phyloP scores from a whole-genome alignment of 2,888 invertebrate genomes.

The Drosophila lacicola region DNA sequence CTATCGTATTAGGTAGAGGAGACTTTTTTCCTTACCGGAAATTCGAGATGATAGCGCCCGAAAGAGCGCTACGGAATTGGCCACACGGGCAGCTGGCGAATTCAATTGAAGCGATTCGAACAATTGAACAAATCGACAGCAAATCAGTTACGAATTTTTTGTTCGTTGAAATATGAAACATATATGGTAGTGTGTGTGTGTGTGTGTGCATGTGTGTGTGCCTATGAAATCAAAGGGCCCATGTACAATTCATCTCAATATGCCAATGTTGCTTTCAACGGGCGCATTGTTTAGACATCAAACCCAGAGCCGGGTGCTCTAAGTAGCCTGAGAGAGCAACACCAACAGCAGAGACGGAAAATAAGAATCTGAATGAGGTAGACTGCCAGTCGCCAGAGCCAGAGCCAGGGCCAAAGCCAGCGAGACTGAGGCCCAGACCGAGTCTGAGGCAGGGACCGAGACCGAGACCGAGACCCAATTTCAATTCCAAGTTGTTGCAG shows the following conservation, averaged over 20 bases:
- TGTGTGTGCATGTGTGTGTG: conserved; percentile 4
- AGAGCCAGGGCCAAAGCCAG: conserved; percentile 6
- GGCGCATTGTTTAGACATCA: conserved; percentile 75
- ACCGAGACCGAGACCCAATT: conserved; percentile 55
- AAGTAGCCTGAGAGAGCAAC: conserved; percentile 50
- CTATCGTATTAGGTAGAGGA: conserved; percentile 16
- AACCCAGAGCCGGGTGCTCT: conserved; percentile 50
- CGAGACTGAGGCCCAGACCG: conserved; percentile 9
- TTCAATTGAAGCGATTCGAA: conserved; percentile 36
- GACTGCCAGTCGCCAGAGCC: conserved; percentile 41
- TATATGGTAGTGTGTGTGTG: conserved; percentile 1
- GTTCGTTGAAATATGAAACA: conserved; percentile 50
- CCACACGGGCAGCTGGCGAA: conserved; percentile 32
- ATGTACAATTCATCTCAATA: conserved; percentile 79
- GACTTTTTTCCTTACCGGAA: background rate
- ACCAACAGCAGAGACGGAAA: conserved; percentile 20
- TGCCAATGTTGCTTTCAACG: conserved; percentile 81
- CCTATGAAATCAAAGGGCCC: conserved; percentile 44
- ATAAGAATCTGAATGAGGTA: conserved; percentile 24
- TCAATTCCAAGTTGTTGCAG: conserved; percentile 63
- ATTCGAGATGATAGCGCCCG: conserved; percentile 25
- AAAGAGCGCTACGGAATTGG: conserved; percentile 47
- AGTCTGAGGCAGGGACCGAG: conserved; percentile 5
- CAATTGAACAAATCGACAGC: conserved; percentile 49
- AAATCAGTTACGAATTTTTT: conserved; percentile 46